These are phyloP conservation scores for Panorpa germanica DNA, from an alignment of 2,888 invertebrate species.

Conservation along the genomic window DNA sequence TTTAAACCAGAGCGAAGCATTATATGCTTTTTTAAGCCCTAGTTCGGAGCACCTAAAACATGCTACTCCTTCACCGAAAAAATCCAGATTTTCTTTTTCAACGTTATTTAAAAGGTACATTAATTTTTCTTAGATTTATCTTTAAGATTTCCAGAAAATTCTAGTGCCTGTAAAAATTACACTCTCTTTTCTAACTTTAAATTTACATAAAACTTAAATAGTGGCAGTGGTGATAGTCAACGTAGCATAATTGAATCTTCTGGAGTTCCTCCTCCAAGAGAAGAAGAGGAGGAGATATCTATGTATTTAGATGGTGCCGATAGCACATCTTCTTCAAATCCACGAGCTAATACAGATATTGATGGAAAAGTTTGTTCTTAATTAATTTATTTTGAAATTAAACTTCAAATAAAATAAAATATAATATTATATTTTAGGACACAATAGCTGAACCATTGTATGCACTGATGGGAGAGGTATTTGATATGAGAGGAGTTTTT, in stretches of 20 bases:
- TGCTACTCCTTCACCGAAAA: slow-evolving; percentile 57
- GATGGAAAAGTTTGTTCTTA: slow-evolving; percentile 18
- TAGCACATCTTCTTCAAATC: slow-evolving; percentile 19
- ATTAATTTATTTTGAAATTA: slow-evolving; percentile 19
- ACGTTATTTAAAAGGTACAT: slow-evolving; percentile 66
- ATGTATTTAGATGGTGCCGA: slow-evolving; percentile 51
- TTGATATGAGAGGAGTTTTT: slow-evolving; percentile 77
- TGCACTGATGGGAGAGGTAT: slow-evolving; percentile 69
- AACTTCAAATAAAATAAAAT: slow-evolving; percentile 20
- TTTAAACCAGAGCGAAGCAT: slow-evolving; percentile 72
- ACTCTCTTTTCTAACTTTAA: slow-evolving; percentile 3
- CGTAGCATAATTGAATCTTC: slow-evolving; percentile 19
- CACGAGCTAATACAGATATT: slow-evolving; percentile 21
- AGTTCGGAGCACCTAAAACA: slow-evolving; percentile 79
- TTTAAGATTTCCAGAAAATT: background rate
- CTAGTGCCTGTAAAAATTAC: background rate
- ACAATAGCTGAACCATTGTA: slow-evolving; percentile 85
- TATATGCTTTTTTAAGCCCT: slow-evolving; percentile 82
- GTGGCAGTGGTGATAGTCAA: slow-evolving; percentile 31
- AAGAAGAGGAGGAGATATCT: slow-evolving; percentile 69
- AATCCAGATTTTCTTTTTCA: slow-evolving; percentile 69
- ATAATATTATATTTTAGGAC: slow-evolving; percentile 48
- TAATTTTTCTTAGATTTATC: slow-evolving; percentile 3
- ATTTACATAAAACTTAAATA: slow-evolving; percentile 4
- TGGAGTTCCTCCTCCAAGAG: slow-evolving; percentile 36